phyloP scores from a whole-genome alignment of 1,140 invertebrate genomes.

The Acromyrmex heyeri region DNA sequence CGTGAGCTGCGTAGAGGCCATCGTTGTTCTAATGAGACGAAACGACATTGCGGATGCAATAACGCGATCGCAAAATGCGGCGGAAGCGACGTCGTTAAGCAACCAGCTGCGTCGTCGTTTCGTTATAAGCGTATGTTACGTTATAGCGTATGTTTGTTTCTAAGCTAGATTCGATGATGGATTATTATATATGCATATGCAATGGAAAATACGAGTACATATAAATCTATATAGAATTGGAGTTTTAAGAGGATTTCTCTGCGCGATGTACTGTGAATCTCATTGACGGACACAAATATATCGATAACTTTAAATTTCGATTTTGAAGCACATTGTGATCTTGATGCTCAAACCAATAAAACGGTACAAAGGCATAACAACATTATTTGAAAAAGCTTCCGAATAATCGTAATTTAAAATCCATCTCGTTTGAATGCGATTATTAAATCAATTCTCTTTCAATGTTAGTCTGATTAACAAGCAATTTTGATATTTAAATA shows the following conservation, averaged over 20 bases:
- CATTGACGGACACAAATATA: not conserved
- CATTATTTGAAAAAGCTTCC: not conserved
- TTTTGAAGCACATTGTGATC: not conserved
- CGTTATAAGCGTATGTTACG: not conserved
- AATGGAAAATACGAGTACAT: not conserved
- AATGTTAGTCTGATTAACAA: not conserved
- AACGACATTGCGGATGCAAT: conserved; percentile 46
- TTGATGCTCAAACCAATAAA: not conserved
- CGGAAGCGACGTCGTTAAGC: conserved; percentile 12
- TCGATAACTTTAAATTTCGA: not conserved
- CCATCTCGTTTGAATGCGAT: not conserved
- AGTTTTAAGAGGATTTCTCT: not conserved
- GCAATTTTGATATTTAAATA: conserved; percentile 27
- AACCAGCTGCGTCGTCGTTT: conserved; percentile 21
- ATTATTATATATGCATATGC: not conserved
- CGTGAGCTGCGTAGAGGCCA: conserved; percentile 19
- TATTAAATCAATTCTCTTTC: not conserved
- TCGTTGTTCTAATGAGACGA: conserved; percentile 48
- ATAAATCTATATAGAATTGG: too few species aligned
- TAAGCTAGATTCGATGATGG: conserved; percentile 7
- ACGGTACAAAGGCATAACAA: not conserved
- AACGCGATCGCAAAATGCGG: conserved; percentile 33
- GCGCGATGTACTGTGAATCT: not conserved
- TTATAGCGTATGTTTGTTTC: not conserved
- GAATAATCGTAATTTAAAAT: conserved; percentile 1